Evolutionary conservation across 1,140 invertebrate genomes (phyloP).

Genomic region (Bombus affinis): DNA sequence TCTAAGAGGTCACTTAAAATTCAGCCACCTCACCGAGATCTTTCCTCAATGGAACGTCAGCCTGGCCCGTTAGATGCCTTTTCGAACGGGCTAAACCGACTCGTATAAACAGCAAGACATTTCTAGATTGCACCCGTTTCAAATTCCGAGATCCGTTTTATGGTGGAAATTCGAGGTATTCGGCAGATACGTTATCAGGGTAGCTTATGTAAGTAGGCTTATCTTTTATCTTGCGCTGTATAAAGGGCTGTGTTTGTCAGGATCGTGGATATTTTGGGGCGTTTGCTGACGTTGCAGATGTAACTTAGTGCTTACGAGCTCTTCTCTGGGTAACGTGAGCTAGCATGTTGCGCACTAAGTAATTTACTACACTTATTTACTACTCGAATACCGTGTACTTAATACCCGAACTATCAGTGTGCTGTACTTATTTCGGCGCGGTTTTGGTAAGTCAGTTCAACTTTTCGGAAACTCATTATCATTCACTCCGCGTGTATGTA

Average conservation of each 20-base stretch:
- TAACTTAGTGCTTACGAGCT: neutral
- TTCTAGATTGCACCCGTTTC: neutral
- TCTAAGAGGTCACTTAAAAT: conserved; percentile 71
- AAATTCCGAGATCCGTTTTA: neutral
- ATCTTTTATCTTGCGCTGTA: neutral
- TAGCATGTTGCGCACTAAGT: neutral
- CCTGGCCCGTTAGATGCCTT: conserved; percentile 17
- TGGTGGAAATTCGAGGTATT: neutral
- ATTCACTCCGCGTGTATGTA: too few relatives aligned
- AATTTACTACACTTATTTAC: neutral
- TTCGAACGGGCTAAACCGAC: neutral
- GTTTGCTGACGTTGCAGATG: neutral
- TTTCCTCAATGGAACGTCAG: neutral
- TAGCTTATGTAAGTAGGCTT: neutral
- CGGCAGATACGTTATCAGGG: neutral
- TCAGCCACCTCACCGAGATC: conserved; percentile 35
- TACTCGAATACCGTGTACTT: too few relatives aligned
- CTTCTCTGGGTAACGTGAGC: neutral
- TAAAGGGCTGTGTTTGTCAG: neutral
- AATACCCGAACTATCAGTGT: too few relatives aligned
- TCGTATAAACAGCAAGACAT: neutral
- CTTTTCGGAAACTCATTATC: too few relatives aligned
- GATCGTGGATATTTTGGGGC: neutral
- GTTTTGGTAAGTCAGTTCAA: too few relatives aligned
- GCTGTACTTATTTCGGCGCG: too few relatives aligned